Evolutionary conservation across 2,797 vertebrate species (phyloP).

Genomic region (Xiphorhynchus erythropygius): DNA sequence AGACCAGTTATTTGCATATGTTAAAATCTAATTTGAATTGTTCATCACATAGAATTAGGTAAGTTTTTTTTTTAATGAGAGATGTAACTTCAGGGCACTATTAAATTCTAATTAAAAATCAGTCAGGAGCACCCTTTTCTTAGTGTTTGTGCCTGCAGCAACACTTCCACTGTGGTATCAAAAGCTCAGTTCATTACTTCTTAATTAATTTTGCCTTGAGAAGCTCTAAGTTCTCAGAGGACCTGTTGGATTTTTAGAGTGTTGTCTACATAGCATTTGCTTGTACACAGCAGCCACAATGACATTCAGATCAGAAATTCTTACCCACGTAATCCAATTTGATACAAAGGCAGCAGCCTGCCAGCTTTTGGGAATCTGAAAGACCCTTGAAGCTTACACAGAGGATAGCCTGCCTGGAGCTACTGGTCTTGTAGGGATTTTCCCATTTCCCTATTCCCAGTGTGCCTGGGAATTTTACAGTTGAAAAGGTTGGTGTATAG

Average conservation of each 20-base stretch:
- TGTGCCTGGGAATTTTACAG: background rate
- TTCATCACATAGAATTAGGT: conserved; percentile 18
- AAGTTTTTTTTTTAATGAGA: conserved; percentile 28
- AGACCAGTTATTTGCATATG: conserved; percentile 21
- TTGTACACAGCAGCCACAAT: background rate
- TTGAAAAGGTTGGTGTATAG: background rate
- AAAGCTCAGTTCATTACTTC: conserved; percentile 61
- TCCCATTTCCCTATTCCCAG: background rate
- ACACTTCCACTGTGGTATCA: conserved; percentile 23
- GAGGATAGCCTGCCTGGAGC: background rate
- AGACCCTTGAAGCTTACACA: background rate
- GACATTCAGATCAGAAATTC: conserved; percentile 12
- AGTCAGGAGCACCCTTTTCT: conserved; percentile 41
- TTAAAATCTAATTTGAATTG: conserved; percentile 53
- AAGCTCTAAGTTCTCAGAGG: conserved; percentile 46
- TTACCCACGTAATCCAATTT: conserved; percentile 45
- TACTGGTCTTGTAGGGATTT: background rate
- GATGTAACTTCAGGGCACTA: conserved; percentile 56
- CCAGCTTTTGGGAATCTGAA: background rate
- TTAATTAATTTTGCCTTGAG: conserved; percentile 70
- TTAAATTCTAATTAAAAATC: conserved; percentile 72
- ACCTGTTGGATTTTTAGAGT: conserved; percentile 30
- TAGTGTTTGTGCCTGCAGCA: conserved; percentile 59
- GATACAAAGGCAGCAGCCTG: conserved; percentile 1
- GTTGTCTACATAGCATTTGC: background rate